These are phyloP conservation scores for Odontomachus brunneus DNA, from an alignment of 1,140 invertebrate genomes.

Conservation along the genomic window DNA sequence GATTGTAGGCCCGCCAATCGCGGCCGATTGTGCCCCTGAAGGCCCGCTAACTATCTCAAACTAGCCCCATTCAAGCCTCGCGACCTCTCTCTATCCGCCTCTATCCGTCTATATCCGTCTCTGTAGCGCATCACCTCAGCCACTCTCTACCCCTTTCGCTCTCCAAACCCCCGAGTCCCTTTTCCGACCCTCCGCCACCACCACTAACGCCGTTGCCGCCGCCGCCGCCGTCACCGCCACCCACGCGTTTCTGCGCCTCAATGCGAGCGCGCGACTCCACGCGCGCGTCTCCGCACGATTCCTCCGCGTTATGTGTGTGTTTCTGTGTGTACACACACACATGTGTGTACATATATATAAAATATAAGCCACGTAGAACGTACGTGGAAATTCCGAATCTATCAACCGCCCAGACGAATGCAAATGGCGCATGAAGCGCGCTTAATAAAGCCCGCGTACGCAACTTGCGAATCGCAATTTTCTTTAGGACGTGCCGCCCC, in stretches of 20 bases:
- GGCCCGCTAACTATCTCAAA: conserved; percentile 85
- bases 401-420: conserved; percentile 75
- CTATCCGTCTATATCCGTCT: conserved; percentile 54
- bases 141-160: conserved; percentile 58
- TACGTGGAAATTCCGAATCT: conserved; percentile 75
- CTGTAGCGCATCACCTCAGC: conserved; percentile 42
- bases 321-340: too few species aligned
- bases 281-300: conserved; percentile 66
- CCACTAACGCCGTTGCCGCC: conserved; percentile 51
- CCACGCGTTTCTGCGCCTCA: conserved; percentile 2
- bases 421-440: conserved; percentile 74
- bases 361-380: conserved; percentile 69
- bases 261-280: conserved; percentile 45
- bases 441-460: conserved; percentile 73
- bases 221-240: conserved; percentile 27
- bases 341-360: conserved; percentile 6
- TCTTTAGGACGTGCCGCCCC: conserved; percentile 71
- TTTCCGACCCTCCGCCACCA: neutral
- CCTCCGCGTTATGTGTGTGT: conserved; percentile 56
- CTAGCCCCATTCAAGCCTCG: conserved; percentile 84
- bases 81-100: conserved; percentile 75
- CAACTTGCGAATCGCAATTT: conserved; percentile 74
- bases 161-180: conserved; percentile 15
- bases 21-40: conserved; percentile 84
- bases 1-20: conserved; percentile 85